A percentile compares a stretch with the other conserved stretches of the same genome.
Conservation (phyloP, 2,797 vertebrate genomes). For the Onychomys leucogaster region DNA sequence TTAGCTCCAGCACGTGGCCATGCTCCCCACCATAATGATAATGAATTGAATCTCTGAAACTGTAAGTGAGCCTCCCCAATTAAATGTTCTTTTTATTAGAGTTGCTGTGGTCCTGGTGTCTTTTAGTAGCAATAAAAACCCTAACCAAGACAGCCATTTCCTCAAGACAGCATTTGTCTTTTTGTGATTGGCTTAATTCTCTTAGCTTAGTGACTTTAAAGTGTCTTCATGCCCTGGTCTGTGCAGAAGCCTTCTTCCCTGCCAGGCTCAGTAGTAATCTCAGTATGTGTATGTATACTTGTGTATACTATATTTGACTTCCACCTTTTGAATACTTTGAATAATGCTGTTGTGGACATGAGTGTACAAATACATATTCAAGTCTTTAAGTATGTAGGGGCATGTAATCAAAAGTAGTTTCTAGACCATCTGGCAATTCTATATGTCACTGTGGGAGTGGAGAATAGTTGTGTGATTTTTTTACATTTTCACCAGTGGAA, state of each 20-base stretch:
- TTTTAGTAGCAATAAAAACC: no score
- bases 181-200: background rate
- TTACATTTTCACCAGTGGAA: background rate
- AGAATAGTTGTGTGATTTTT: background rate
- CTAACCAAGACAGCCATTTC: background rate
- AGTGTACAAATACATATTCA: background rate
- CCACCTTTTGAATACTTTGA: background rate
- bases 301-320: no score
- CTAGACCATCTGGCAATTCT: background rate
- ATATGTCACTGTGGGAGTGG: background rate
- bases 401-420: background rate
- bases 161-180: background rate
- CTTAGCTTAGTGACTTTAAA: background rate
- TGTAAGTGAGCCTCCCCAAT: no score
- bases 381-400: background rate
- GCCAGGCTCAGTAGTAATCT: background rate
- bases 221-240: background rate
- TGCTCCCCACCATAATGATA: no score
- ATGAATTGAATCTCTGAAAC: no score
- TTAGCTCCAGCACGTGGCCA: no score
- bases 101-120: no score
- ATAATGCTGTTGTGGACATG: background rate
- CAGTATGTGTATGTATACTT: no score
- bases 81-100: no score
- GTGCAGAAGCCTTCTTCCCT: background rate